A percentile compares a stretch with the other conserved stretches of the same genome.
These are phyloP conservation scores for Archaeoteleia sp. DNA, from an alignment of 2,888 invertebrate species.

Conservation along the genomic window DNA sequence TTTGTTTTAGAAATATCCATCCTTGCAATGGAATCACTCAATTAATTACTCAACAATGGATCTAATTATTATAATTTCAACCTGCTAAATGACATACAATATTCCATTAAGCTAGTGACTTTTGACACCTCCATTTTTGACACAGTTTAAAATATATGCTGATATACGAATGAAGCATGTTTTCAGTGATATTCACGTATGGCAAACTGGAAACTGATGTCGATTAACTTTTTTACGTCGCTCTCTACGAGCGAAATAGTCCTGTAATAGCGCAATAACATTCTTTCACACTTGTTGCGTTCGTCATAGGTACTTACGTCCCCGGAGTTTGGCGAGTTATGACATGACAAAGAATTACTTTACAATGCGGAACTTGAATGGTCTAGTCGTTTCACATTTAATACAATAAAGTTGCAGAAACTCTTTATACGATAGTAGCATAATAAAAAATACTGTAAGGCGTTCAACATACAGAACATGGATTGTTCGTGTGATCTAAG, in stretches of 20 bases:
- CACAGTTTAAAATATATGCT: not conserved
- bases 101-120: too few species aligned
- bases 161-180: conserved; percentile 31
- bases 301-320: conserved; percentile 57
- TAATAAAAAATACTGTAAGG: conserved; percentile 16
- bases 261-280: conserved; percentile 64
- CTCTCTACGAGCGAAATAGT: conserved; percentile 62
- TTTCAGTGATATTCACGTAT: conserved; percentile 34
- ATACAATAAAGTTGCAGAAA: conserved; percentile 28
- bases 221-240: conserved; percentile 63
- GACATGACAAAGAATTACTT: conserved; percentile 52
- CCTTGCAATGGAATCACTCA: too few species aligned
- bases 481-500: not conserved
- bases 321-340: conserved; percentile 53
- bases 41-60: too few species aligned
- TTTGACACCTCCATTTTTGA: too few species aligned
- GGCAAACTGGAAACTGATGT: conserved; percentile 48
- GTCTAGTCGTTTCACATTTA: conserved; percentile 35
- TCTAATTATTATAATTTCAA: too few species aligned
- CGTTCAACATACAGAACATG: conserved; percentile 4
- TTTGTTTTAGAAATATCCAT: too few species aligned
- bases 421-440: conserved; percentile 12
- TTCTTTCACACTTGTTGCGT: conserved; percentile 69
- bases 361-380: conserved; percentile 50
- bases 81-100: too few species aligned